phyloP scores from a whole-genome alignment of 2,888 invertebrate species.

The Acrobasis suavella region DNA sequence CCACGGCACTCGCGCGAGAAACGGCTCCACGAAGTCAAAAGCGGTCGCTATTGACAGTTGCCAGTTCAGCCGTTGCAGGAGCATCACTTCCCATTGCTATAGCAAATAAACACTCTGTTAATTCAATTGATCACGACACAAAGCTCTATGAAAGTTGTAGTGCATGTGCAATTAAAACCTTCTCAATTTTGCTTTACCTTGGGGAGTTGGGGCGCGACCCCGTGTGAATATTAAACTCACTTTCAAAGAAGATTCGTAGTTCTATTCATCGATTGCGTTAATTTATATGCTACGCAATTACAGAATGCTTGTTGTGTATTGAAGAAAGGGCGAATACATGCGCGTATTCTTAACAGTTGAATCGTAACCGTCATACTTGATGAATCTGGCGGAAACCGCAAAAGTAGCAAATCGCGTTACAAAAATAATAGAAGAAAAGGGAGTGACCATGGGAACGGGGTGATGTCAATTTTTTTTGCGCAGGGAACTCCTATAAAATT shows the following conservation, averaged over 20 bases:
- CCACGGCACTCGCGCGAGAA: conserved; percentile 85
- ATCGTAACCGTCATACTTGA: conserved; percentile 78
- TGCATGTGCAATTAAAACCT: conserved; percentile 18
- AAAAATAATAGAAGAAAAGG: conserved; percentile 55
- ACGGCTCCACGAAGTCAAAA: conserved; percentile 91
- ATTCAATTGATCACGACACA: conserved; percentile 10
- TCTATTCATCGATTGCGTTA: conserved; percentile 35
- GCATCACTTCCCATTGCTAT: conserved; percentile 91
- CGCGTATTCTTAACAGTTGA: conserved; percentile 62
- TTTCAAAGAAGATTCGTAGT: conserved; percentile 34
- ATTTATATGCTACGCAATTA: conserved; percentile 41
- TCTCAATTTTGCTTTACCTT: conserved; percentile 38
- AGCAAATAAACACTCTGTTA: conserved; percentile 47
- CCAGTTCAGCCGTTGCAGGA: conserved; percentile 90
- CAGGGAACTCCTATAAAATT: conserved; percentile 31
- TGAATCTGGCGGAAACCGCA: conserved; percentile 78
- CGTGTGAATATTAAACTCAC: conserved; percentile 50
- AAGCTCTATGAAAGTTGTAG: conserved; percentile 10
- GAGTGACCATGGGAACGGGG: conserved; percentile 41
- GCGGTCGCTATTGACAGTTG: conserved; percentile 90
- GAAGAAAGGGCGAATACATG: conserved; percentile 52
- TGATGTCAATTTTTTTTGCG: conserved; percentile 34
- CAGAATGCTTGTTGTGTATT: conserved; percentile 39
- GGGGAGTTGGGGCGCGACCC: conserved; percentile 54
- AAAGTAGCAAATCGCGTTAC: conserved; percentile 72